Conservation (phyloP, 1,140 invertebrate genomes). For the Cheumatopsyche charites region DNA sequence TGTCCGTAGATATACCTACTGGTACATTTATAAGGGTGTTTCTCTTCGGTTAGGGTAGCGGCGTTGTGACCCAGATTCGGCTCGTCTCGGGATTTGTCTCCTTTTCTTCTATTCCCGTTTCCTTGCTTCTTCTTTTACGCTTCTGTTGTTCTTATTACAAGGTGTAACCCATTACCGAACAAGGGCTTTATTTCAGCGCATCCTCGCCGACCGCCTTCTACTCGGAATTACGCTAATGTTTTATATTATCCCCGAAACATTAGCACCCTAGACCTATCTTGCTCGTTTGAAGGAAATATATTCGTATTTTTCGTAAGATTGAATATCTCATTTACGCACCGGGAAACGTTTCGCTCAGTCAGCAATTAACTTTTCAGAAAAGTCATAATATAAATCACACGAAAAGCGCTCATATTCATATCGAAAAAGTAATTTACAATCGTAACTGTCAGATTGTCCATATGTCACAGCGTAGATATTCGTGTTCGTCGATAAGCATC, state of each 20-base stretch:
- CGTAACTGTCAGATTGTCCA: no score
- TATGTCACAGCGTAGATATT: no score
- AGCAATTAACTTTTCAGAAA: no score
- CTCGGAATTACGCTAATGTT: constrained; percentile 34
- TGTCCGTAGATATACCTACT: no score
- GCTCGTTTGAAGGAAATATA: constrained; percentile 5
- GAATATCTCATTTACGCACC: no score
- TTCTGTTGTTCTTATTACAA: constrained; percentile 36
- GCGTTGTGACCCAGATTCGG: constrained; percentile 12
- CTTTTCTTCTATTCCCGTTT: background rate
- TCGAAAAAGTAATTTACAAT: no score
- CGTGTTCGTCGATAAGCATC: no score
- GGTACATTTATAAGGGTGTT: no score
- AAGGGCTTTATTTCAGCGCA: constrained; percentile 30
- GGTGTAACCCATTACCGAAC: constrained; percentile 35
- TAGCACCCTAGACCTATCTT: constrained; percentile 13
- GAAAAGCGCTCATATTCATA: no score
- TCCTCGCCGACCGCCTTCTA: background rate
- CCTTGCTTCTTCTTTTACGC: constrained; percentile 1
- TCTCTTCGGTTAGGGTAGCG: background rate
- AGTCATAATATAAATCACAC: no score
- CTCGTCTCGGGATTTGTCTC: constrained; percentile 22
- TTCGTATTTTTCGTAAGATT: constrained; percentile 12
- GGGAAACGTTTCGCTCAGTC: no score
- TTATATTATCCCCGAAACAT: constrained; percentile 35